Base-by-base conservation (phyloP, 2,888 invertebrate species). In the Bruchidius siliquastri region DNA sequence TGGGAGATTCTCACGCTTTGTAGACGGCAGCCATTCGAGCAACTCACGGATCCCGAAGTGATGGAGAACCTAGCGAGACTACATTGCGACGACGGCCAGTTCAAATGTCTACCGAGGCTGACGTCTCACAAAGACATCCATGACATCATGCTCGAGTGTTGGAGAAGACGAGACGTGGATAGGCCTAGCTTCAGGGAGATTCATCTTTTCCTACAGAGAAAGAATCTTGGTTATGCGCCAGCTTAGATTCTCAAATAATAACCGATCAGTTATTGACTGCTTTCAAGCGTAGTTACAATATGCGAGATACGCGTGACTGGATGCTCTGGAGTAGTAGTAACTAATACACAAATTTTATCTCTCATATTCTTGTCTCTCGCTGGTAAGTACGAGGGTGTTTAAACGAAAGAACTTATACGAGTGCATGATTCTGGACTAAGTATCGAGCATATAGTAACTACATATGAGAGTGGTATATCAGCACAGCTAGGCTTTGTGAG, bases 1-100 rank as follows among this genome's bases (percentile, higher is more conserved):
- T 94, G 96, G 92, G 96, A 97, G 87, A 92, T 97, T 74, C 89
- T 95, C 82, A 92, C 93, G 13, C 88, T 93, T 73, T 94, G 95
- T 79, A 88, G 94, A 71, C 90, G 93, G 72, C 90, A 91, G 75
- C 96, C 96, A 0, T 96, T 92, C 86, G 92, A 93, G 73, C 90
- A 92, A 75, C 85, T 94, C 78, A 90, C 90, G 20, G 95, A 96
- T 84, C 90, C 91, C 72, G 92, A 94, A 88, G 93, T 96, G 71
- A 90, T 96, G 77, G 93, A 94, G 81, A 95, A 95, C 86, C 89
- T 96, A 72, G 91, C 93, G 26, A 92, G 92, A 83, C 87, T 93
- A 85, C 90, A 92, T 82, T 89, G 89, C 72, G 90, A 90, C 83
- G 90, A 91, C 80, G 90, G 89, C 8, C 82, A 88, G 76, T 92